phyloP scores from a whole-genome alignment of 2,113 vertebrate species.

The Lycocorax pyrrhopterus region DNA sequence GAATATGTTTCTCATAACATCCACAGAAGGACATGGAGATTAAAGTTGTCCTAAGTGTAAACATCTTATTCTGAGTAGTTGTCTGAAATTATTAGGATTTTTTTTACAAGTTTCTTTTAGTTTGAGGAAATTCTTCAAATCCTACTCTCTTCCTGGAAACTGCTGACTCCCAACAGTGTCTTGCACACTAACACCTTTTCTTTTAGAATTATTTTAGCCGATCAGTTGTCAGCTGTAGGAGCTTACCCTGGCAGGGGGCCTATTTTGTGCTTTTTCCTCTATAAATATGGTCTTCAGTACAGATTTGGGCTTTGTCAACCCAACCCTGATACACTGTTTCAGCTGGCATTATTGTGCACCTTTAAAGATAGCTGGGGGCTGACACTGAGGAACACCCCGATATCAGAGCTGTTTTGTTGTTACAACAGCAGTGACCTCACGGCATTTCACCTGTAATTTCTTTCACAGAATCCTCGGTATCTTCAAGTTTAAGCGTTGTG shows the following conservation, averaged over 20 bases:
- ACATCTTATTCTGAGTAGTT: not conserved
- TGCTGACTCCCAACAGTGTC: not conserved
- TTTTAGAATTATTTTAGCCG: not conserved
- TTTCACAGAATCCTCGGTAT: not conserved
- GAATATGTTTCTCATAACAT: not conserved
- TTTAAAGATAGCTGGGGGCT: not conserved
- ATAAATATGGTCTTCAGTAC: not conserved
- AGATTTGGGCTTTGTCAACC: not conserved
- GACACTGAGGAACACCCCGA: not conserved
- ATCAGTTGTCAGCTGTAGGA: not conserved
- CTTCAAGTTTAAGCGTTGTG: not conserved
- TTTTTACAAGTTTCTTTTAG: not conserved
- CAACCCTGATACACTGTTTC: fast-evolving
- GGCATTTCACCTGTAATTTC: not conserved
- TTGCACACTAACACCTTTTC: fast-evolving
- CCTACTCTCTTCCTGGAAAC: not conserved
- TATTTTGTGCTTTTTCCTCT: not conserved
- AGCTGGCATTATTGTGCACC: not conserved
- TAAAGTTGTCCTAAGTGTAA: not conserved
- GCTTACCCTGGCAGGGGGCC: not conserved
- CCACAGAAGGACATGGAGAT: not conserved
- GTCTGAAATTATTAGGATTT: not conserved
- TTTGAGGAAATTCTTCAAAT: not conserved
- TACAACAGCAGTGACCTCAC: not conserved
- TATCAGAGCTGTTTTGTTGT: not conserved